Evolutionary conservation across 2,113 vertebrate species (phyloP).

Genomic region (Antennarius striatus): DNA sequence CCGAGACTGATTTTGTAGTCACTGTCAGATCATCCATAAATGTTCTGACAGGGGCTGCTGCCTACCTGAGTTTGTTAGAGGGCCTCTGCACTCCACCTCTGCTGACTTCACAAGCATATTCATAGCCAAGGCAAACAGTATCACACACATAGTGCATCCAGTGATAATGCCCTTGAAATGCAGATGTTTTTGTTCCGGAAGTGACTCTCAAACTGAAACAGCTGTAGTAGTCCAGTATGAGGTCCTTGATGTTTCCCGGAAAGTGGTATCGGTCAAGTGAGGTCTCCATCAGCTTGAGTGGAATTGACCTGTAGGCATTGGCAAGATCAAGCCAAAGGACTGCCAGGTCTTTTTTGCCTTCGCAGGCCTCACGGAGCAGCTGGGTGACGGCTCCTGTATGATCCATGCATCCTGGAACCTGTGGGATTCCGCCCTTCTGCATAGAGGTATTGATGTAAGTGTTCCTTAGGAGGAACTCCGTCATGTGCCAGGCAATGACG

Average conservation of each 20-base stretch:
- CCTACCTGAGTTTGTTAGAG: not conserved
- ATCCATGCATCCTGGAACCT: not conserved
- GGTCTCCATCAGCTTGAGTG: not conserved
- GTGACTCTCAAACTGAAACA: slow-evolving; percentile 1
- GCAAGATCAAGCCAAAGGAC: too few relatives aligned
- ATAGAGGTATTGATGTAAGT: not conserved
- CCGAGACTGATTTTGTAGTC: not conserved
- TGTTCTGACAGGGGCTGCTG: not conserved
- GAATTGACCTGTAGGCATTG: not conserved
- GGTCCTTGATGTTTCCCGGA: not conserved
- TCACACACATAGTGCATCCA: not conserved
- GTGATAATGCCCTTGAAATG: not conserved
- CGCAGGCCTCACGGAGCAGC: not conserved
- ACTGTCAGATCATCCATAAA: not conserved
- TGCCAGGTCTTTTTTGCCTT: too few relatives aligned
- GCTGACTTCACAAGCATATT: not conserved
- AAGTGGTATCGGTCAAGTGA: not conserved
- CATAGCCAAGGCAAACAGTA: not conserved
- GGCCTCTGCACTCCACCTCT: not conserved
- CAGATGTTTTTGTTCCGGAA: not conserved
- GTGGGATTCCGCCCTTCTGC: not conserved
- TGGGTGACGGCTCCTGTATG: not conserved
- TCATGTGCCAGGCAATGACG: too few relatives aligned
- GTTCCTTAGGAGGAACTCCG: not conserved
- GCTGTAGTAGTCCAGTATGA: slow-evolving; percentile 1